Evolutionary conservation across 2,888 invertebrate genomes (phyloP).

Genomic region (Chrysotoxum bicinctum): DNA sequence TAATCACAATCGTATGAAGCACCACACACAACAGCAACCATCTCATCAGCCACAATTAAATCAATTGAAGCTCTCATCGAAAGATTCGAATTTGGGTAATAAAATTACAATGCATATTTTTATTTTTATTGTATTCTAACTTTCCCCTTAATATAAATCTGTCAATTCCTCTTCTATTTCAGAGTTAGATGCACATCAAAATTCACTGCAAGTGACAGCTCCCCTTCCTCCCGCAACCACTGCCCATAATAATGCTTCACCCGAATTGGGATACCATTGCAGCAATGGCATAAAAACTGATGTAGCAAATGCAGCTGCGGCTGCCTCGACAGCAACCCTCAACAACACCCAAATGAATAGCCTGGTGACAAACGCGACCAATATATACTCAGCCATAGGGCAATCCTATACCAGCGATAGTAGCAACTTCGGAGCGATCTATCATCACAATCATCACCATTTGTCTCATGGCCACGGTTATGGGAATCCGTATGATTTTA

Average conservation of each 20-base stretch:
- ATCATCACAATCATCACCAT: constrained; percentile 80
- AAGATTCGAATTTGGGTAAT: constrained; percentile 75
- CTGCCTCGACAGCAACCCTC: constrained; percentile 63
- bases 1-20: constrained; percentile 80
- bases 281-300: constrained; percentile 61
- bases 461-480: constrained; percentile 75
- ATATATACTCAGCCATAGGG: constrained; percentile 78
- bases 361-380: constrained; percentile 75
- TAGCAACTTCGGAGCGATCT: constrained; percentile 81
- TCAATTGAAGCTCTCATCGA: constrained; percentile 74
- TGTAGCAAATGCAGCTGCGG: constrained; percentile 54
- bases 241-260: constrained; percentile 79
- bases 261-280: constrained; percentile 76
- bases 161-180: constrained; percentile 63
- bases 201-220: constrained; percentile 66
- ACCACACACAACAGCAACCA: constrained; percentile 74
- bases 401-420: constrained; percentile 80
- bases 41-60: constrained; percentile 58
- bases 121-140: background rate
- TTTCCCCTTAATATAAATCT: constrained; percentile 52
- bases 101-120: constrained; percentile 32
- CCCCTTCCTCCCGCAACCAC: constrained; percentile 73
- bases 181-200: constrained; percentile 76
- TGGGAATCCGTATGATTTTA: constrained; percentile 80
- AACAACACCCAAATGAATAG: constrained; percentile 70